Evolutionary conservation across 2,113 vertebrate species (phyloP).

Genomic region (Myrmecophaga tridactyla): DNA sequence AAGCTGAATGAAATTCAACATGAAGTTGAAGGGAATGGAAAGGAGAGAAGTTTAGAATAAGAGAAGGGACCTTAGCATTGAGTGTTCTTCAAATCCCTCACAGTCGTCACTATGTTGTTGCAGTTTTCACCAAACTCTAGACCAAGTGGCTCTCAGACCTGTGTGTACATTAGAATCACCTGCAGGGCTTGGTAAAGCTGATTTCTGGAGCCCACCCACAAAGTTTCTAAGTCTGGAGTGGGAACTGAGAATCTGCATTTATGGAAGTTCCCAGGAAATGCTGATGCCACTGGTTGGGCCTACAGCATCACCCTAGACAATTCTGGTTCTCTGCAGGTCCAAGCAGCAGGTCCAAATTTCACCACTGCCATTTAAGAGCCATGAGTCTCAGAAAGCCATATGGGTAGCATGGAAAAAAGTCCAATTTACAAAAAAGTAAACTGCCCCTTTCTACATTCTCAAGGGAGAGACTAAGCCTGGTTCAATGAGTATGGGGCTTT

Average conservation of each 20-base stretch:
- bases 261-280: not conserved
- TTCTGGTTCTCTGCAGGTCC: not conserved
- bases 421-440: too few species aligned
- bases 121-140: not conserved
- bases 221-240: not conserved
- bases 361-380: not conserved
- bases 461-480: not conserved
- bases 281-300: not conserved
- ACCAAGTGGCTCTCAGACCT: not conserved
- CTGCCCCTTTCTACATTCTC: not conserved
- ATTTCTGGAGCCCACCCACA: fast-evolving
- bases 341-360: not conserved
- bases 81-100: not conserved
- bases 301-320: fast-evolving
- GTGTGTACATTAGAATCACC: fast-evolving
- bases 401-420: not conserved
- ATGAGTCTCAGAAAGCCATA: not conserved
- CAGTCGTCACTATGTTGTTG: too few species aligned
- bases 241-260: not conserved
- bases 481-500: not conserved
- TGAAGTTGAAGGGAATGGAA: not conserved
- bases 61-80: not conserved
- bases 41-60: not conserved
- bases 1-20: not conserved
- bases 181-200: not conserved